A percentile compares a stretch with the other conserved stretches of the same genome.
Evolutionary conservation across 2,113 vertebrate genomes (phyloP).

Genomic region (Phaetusa simplex): DNA sequence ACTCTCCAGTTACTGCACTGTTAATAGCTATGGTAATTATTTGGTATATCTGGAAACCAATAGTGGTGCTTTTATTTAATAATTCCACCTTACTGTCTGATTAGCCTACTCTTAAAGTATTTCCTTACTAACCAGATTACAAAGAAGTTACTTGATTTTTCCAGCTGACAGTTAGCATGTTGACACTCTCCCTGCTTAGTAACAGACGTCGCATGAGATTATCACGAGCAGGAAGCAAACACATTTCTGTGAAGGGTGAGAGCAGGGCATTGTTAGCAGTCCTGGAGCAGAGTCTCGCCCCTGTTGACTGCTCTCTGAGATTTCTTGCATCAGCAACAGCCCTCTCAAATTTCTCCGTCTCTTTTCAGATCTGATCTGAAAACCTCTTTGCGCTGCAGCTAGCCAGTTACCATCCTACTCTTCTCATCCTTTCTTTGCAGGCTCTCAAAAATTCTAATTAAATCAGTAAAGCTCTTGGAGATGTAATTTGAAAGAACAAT

Average conservation of each 20-base stretch:
- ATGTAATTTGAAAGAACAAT: not conserved
- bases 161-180: conserved; percentile 1
- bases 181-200: conserved; percentile 24
- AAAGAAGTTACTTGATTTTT: conserved; percentile 32
- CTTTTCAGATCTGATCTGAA: conserved; percentile 14
- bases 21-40: not conserved
- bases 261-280: not conserved
- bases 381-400: not conserved
- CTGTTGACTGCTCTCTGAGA: not conserved
- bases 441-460: not conserved
- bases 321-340: conserved; percentile 1
- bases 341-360: conserved; percentile 16
- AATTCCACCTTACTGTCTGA: not conserved
- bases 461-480: conserved; percentile 19
- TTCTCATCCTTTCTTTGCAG: not conserved
- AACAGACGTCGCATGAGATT: conserved; percentile 44
- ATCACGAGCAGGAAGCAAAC: conserved; percentile 1
- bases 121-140: conserved; percentile 29
- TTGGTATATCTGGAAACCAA: not conserved
- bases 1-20: not conserved
- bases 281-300: not conserved
- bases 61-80: not conserved
- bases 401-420: not conserved
- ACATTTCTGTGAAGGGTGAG: not conserved
- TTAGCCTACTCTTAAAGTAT: conserved; percentile 2